Base-by-base conservation (phyloP, 53 echinoderm and acorn worm species). In the Echinometra lucunter region DNA sequence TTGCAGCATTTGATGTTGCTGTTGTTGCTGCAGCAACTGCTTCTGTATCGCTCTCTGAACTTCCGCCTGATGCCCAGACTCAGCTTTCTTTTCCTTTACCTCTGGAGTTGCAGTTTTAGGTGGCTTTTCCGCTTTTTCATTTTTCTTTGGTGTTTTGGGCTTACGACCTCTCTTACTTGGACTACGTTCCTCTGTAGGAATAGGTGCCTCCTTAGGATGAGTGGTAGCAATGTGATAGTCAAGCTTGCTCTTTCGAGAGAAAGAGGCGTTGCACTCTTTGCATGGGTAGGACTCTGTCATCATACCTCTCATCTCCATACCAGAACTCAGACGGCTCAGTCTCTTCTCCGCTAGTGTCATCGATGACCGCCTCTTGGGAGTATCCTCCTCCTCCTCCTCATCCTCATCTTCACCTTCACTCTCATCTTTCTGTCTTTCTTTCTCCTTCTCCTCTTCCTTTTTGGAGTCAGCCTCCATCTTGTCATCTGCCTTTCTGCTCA, bases 271-370 rank as follows among this genome's bases (percentile, higher is more conserved):
- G 94, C 94, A 94, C 45, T 94, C 94, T 38, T 83, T 82, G 87
- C 94, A 94, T 1, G 53, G 27, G 66, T 94, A 94, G 3, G 94
- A 94, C 32, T 94, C 94, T 58, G 94, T 94, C 82, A 83, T 83
- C 85, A 94, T 83, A 6, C 85, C 85, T 44, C 94, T 94, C 94
- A 94, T 94, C 63, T 94, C 94, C 94, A 94, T 82, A 3, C 94
- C 94, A 58, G 94, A 74, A 34, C 92, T 92, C 1, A 92, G 92
- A 32, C 92, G 75, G 25, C 78, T 92, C 37, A 92, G 92, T 55
- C 92, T 47, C 37, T 38, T 92, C 49, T 92, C 92, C 37, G 74
- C 30, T 58, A 56, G 19, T 32, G 92, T 92, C 92, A 47, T 92
- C 12, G 80, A 70, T 37, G 90, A 45, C 60, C 90, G 56, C 78